Evolutionary conservation across 1,140 invertebrate species (phyloP), one percentile per base, ranked within the genome.

Genomic region (Drosophila micromelanica): DNA sequence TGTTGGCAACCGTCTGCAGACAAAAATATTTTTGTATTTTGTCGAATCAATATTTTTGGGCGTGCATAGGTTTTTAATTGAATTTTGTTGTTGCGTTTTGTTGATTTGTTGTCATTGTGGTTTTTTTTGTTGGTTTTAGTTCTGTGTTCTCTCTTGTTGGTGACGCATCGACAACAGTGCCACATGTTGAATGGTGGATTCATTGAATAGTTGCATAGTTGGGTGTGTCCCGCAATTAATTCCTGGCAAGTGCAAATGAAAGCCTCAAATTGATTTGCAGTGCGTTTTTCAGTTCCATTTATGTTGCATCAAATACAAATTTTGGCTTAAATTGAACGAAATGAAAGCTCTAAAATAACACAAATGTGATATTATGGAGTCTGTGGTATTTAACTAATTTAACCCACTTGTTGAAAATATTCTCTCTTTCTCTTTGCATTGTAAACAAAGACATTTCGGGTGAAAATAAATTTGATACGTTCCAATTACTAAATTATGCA

Each of bases 401-500:
- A 45, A 6, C 48, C n/a, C 35, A 35, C 43, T 45, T 30, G 48
- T 9, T 17, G 20, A 15, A 27, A 56, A 27, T 11, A 42, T 7
- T 20, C 6, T 55, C 6, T 55, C 20, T 32, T 45, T 64, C 42
- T 59, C 17, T 35, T 12, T 6, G 40, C 27, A 5, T 23, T 20
- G 27, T 4, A 12, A 56, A 35, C 51, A 51, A 27, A 62, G 57
- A 68, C 52, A 76, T 61, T 61, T 62, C 35, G 57, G 78, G 76
- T 70, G 78, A 86, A 87, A 81, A 86, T 76, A 86, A 73, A 90
- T 90, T 90, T 86, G 87, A 79, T 90, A 90, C 86, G 86, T 90
- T 90, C 86, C 86, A 90, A 90, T 90, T 90, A 79, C 74, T 72
- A 67, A 82, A 79, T 81, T 80, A 90, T 90, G 68, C 81, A 81